Base-by-base conservation (phyloP, 2,113 vertebrate genomes). In the Hemibagrus wyckioides region DNA sequence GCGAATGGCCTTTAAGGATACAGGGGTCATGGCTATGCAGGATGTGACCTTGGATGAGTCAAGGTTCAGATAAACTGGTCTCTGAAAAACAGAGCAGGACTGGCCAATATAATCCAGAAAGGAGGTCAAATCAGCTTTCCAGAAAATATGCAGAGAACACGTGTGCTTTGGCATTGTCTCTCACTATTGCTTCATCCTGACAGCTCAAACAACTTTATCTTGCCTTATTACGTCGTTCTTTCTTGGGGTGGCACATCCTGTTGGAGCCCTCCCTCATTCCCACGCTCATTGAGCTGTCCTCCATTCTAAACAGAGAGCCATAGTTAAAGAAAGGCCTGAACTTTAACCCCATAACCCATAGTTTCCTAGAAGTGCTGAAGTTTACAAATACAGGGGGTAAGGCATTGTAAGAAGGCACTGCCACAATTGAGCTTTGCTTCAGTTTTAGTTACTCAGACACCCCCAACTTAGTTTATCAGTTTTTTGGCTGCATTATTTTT, bases 241-340 rank as follows among this genome's bases (percentile, higher is more conserved):
- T 75, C 61, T 56, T 41, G 9, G 39, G 67, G 52, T 71, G 81
- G 52, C 63, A 81, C 2, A 61, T 77, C 54, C 63, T 54, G n/a
- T 73, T 6, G 5, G 9, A 82, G 39, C 84, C 54, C 87, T 69
- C 85, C 83, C 77, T 17, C 44, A 84, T 91, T 91, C 90, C 88
- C 91, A 91, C 90, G 87, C 83, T 88, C 36, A 87, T 87, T 87
- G 73, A 90, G 65, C 69, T 48, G 50, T 80, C 65, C 79, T 82
- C 86, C 77, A 83, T 91, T 88, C 73, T 84, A 41, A 79, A 23
- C 80, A 50, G 44, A 65, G 80, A 61, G 28, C 2, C 80, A 84
- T 50, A 52, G 65, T 86, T 83, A 88, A 85, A 88, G 86, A 89
- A 80, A 82, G 84, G 69, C 14, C n/a, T 89, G 87, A 90, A 88